Conservation (phyloP, 2,113 vertebrate species). For the Gracilinanus agilis region DNA sequence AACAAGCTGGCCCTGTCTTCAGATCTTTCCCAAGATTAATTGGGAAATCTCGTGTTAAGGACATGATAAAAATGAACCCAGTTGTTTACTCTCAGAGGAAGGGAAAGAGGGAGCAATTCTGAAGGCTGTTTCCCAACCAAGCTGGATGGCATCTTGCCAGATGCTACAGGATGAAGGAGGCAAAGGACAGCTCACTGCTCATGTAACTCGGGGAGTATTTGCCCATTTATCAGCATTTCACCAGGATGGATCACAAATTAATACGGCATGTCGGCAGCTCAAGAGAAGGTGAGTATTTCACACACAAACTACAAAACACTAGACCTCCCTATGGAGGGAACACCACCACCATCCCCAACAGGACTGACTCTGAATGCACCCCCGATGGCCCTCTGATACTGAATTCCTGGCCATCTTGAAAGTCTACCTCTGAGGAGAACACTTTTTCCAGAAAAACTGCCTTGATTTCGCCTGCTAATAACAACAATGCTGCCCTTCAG, state of each 20-base stretch:
- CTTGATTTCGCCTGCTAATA: not conserved
- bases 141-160: not conserved
- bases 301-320: not conserved
- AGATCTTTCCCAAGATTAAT: conserved; percentile 59
- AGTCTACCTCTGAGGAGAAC: not conserved
- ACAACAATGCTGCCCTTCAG: not conserved
- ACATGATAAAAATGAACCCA: not conserved
- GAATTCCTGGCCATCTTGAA: not conserved
- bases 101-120: conserved; percentile 37
- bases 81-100: conserved; percentile 25
- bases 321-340: not conserved
- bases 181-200: not conserved
- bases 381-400: not conserved
- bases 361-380: not conserved
- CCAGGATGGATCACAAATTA: not conserved
- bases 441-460: not conserved
- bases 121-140: conserved; percentile 17
- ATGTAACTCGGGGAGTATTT: not conserved
- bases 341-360: not conserved
- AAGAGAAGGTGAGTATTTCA: not conserved
- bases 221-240: not conserved
- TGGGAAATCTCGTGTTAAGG: conserved; percentile 57
- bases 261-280: not conserved
- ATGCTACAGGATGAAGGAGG: not conserved
- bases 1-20: conserved; percentile 42